A percentile compares a stretch with the other conserved stretches of the same genome.
Evolutionary conservation across 2,888 invertebrate genomes (phyloP).

Genomic region (Tetragonula carbonaria): DNA sequence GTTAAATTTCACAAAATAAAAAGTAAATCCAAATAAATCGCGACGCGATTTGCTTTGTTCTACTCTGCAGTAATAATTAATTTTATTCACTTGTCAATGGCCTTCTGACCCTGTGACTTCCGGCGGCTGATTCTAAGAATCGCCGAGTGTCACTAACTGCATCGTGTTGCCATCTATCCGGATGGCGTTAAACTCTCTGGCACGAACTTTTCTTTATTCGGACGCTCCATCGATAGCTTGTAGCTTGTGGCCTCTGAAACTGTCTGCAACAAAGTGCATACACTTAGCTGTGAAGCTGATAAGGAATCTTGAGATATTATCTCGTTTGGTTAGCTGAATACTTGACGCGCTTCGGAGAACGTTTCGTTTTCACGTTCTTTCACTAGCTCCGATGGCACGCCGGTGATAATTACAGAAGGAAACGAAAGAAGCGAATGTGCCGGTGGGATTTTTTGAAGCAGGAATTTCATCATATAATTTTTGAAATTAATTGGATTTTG

Average conservation of each 20-base stretch:
- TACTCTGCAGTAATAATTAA: too few relatives aligned
- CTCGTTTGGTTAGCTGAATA: not conserved
- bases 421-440: not conserved
- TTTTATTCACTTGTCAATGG: slow-evolving; percentile 36
- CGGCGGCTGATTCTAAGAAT: slow-evolving; percentile 31
- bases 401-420: not conserved
- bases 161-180: slow-evolving; percentile 74
- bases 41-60: too few relatives aligned
- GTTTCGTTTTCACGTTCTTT: not conserved
- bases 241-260: not conserved
- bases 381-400: not conserved
- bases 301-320: slow-evolving; percentile 2
- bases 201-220: slow-evolving; percentile 41
- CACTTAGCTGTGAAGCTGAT: not conserved
- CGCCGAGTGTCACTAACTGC: slow-evolving; percentile 28
- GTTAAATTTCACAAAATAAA: too few relatives aligned
- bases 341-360: not conserved
- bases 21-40: too few relatives aligned
- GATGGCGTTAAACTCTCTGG: slow-evolving; percentile 52
- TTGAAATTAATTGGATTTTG: not conserved
- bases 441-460: not conserved
- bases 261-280: not conserved
- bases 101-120: slow-evolving; percentile 53
- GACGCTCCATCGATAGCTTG: slow-evolving; percentile 46
- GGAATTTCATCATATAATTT: not conserved